Percentiles rank a stretch among this genome's conserved stretches.
Evolutionary conservation across 2,797 vertebrate species (phyloP).

Genomic region (Tinamus major): DNA sequence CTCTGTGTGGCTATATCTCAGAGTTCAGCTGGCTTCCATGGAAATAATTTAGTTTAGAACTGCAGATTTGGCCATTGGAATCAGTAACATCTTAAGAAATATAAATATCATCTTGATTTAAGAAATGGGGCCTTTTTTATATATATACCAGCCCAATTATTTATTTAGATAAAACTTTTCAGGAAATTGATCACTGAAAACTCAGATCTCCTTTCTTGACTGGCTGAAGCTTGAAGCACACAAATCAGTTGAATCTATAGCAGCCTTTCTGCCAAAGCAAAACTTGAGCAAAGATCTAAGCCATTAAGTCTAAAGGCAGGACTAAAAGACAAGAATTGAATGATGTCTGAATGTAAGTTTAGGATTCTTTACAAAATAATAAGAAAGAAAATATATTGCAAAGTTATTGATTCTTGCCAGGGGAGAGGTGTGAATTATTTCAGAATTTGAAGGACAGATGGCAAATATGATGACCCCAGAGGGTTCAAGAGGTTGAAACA

Average conservation of each 20-base stretch:
- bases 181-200: neutral
- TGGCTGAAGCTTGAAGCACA: neutral
- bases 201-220: neutral
- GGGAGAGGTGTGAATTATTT: neutral
- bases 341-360: neutral
- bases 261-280: neutral
- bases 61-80: fast-evolving
- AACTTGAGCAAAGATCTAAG: neutral
- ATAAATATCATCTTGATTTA: neutral
- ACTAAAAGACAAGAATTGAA: neutral
- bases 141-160: neutral
- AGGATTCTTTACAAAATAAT: neutral
- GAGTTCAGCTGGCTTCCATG: neutral
- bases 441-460: slow-evolving; percentile 4
- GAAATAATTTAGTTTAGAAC: neutral
- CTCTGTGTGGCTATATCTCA: neutral
- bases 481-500: neutral
- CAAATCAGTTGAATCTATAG: neutral
- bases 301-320: neutral
- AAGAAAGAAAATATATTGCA: neutral
- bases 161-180: neutral
- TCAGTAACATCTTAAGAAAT: neutral
- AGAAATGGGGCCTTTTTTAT: neutral
- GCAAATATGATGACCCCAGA: neutral
- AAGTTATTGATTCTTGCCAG: neutral